Conservation (phyloP, 2,797 vertebrate genomes). For the Syncerus caffer region DNA sequence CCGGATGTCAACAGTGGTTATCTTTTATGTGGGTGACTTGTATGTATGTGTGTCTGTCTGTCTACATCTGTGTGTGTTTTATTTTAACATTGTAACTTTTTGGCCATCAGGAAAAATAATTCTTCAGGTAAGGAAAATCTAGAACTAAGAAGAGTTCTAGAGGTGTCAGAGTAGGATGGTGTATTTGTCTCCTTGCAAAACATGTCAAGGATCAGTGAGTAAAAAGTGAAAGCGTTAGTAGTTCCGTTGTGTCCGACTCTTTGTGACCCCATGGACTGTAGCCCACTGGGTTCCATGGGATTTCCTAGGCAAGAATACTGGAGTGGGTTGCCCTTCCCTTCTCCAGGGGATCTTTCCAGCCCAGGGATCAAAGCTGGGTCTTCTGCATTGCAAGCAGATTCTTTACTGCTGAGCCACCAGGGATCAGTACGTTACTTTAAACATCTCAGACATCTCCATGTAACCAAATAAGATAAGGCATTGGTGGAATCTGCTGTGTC, state of each 20-base stretch:
- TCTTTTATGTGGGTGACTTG: not conserved
- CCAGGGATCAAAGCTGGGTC: not conserved
- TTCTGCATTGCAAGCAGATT: not conserved
- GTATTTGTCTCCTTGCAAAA: not conserved
- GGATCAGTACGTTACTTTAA: not conserved
- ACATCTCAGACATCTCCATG: not conserved
- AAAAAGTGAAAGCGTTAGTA: not conserved
- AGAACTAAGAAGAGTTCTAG: not conserved
- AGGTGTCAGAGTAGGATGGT: not conserved
- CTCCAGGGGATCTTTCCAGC: not conserved
- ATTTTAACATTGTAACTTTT: not conserved
- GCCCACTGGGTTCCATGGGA: not conserved
- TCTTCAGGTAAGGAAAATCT: not conserved
- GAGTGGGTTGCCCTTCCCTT: not conserved
- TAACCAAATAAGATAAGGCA: not conserved
- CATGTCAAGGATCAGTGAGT: not conserved
- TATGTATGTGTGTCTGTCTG: not conserved
- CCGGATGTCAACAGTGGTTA: not conserved
- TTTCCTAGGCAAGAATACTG: not conserved
- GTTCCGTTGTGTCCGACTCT: accelerated
- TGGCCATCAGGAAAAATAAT: not conserved
- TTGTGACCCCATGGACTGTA: not conserved
- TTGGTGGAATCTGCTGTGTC: not conserved
- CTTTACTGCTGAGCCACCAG: not conserved
- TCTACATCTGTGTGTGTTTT: not conserved